Base-by-base conservation (phyloP, 1,140 invertebrate species). In the Drosophila sp. region DNA sequence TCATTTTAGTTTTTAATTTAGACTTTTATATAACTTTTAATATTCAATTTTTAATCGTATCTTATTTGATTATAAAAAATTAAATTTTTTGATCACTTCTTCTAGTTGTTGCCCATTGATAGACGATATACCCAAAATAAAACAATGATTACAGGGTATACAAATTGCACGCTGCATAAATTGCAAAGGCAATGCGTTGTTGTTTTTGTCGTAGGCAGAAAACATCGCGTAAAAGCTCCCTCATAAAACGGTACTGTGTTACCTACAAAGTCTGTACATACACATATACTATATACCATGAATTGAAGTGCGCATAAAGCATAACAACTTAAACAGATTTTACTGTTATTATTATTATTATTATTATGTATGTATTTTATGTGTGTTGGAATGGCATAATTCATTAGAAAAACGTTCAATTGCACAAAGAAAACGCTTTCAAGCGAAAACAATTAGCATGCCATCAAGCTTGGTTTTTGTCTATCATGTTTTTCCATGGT, bases 401-500 rank as follows among this genome's bases (percentile, higher is more conserved):
- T 89, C 76, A 83, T 54, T 79, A 46, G 76, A 89, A 79, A 87
- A 79, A 87, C 56, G 34, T 72, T 54, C 53, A 58, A 69, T 72
- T 57, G 32, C 18, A 13, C n/a, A 43, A 56, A 58, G 58, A 54
- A 45, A 40, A 13, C 48, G 54, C 34, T 78, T 77, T 73, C 70
- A 69, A 53, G 65, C 45, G 69, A 83, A 70, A 67, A 50, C 45
- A 53, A 78, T 65, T 80, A 84, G 65, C 56, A 72, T 65, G 51
- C 58, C 56, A 58, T 34, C 45, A 58, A 58, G 51, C 65, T 74
- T 58, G 50, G 63, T 40, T 29, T 41, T 29, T 54, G 45, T 46
- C 1, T 21, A 21, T 21, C 21, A 4, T 54, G 16, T 7, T n/a
- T 41, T 29, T 6, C n/a, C n/a, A n/a, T 14, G 16, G 11, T 62